These are phyloP conservation scores for Cyclargus thomasi DNA, from an alignment of 1,140 invertebrate genomes.

Conservation along the genomic window DNA sequence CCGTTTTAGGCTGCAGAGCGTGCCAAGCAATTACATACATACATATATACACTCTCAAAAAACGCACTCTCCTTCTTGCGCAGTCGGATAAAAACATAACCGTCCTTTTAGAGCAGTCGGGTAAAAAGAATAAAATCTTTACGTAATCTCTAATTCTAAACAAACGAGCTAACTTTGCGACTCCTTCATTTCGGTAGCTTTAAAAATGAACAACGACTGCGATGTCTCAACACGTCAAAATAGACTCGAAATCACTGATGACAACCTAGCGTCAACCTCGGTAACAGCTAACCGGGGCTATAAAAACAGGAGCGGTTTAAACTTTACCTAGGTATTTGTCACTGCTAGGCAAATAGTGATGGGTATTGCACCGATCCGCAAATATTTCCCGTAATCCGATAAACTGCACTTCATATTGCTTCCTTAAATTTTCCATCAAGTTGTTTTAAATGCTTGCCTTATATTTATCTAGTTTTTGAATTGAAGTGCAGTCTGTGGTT, in stretches of 20 bases:
- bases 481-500: too few species aligned
- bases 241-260: conserved; percentile 23
- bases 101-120: too few species aligned
- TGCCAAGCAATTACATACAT: too few species aligned
- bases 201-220: conserved; percentile 9
- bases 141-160: too few species aligned
- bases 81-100: too few species aligned
- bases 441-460: too few species aligned
- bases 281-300: conserved; percentile 40
- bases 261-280: conserved; percentile 32
- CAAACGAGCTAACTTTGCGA: neutral
- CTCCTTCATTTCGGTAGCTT: neutral
- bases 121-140: neutral
- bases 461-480: too few species aligned
- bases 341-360: conserved; percentile 38
- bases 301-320: conserved; percentile 57
- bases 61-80: too few species aligned
- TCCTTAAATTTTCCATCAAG: too few species aligned
- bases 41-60: too few species aligned
- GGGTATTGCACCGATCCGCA: neutral
- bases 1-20: too few species aligned
- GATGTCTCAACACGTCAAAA: neutral
- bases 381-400: neutral
- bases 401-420: neutral
- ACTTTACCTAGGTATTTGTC: conserved; percentile 59